Evolutionary conservation across 2,113 vertebrate genomes (phyloP).

Genomic region (Erythrolamprus reginae): DNA sequence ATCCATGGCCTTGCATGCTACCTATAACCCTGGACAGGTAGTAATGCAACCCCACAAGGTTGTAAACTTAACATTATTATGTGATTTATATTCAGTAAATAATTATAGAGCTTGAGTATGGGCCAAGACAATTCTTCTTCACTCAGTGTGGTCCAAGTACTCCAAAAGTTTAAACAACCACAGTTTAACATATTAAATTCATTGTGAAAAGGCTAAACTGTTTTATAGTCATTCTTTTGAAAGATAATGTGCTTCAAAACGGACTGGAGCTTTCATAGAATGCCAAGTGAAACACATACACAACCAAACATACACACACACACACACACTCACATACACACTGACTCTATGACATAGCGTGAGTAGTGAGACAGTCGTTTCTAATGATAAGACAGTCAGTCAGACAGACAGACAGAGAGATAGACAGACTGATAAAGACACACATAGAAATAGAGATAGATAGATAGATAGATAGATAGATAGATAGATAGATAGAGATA

Average conservation of each 20-base stretch:
- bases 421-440: no score
- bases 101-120: background rate
- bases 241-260: conserved; percentile 1
- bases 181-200: background rate
- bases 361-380: background rate
- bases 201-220: background rate
- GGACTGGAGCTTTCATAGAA: background rate
- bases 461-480: no score
- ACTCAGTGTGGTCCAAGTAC: background rate
- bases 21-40: background rate
- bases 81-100: background rate
- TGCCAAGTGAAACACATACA: background rate
- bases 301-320: background rate
- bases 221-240: background rate
- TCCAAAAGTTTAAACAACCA: background rate
- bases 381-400: background rate
- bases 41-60: background rate
- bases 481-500: no score
- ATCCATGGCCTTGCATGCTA: background rate
- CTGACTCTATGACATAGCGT: background rate
- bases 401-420: no score
- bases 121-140: background rate
- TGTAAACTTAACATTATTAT: background rate
- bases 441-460: no score
- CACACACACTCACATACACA: background rate